Conservation (phyloP, 2,113 vertebrate species). For the Platysteira castanea region DNA sequence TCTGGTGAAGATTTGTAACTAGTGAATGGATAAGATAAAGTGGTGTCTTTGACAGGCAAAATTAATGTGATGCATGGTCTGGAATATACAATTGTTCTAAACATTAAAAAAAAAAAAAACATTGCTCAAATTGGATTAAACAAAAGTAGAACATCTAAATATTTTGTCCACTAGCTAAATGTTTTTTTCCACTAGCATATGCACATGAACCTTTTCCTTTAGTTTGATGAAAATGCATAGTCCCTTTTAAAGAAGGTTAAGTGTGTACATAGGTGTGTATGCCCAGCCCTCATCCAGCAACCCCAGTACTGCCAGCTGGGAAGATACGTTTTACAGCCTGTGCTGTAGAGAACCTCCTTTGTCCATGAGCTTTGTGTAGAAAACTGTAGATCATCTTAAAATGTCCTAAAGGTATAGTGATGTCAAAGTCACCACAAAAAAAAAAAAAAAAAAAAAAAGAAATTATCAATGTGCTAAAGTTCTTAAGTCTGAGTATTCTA, state of each 20-base stretch:
- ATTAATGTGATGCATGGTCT: neutral
- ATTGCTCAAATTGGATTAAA: neutral
- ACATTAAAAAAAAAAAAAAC: neutral
- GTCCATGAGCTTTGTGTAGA: neutral
- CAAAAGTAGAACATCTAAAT: neutral
- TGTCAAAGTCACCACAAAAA: neutral
- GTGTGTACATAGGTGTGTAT: fast-evolving
- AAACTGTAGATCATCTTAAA: neutral
- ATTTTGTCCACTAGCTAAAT: neutral
- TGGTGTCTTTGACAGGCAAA: neutral
- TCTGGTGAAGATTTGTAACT: neutral
- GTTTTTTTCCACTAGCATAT: neutral
- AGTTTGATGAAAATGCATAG: neutral
- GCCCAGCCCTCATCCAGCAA: neutral
- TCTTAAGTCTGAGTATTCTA: neutral
- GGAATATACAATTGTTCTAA: neutral
- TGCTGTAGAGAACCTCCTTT: neutral
- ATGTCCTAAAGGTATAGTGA: neutral
- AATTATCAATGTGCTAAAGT: neutral
- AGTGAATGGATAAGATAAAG: neutral
- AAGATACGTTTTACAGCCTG: neutral
- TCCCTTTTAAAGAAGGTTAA: neutral
- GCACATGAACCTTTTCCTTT: neutral
- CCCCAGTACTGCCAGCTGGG: neutral
- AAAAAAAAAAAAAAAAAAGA: neutral